A percentile compares a stretch with the other conserved stretches of the same genome.
Conservation (phyloP, 2,797 vertebrate genomes). For the Anableps anableps region DNA sequence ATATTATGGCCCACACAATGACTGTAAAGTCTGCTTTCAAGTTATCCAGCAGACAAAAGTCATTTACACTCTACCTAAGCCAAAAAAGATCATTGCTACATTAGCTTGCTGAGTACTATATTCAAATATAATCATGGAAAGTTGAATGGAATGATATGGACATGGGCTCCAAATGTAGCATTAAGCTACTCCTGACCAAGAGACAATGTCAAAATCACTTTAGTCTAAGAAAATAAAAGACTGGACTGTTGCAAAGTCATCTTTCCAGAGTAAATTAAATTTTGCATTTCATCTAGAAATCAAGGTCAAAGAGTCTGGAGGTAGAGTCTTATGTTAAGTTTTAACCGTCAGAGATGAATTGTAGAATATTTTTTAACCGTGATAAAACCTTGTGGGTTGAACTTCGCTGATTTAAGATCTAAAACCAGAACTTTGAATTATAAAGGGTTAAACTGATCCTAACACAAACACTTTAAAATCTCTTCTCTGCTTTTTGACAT, state of each 20-base stretch:
- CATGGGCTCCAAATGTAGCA: no score
- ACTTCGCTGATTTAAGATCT: background rate
- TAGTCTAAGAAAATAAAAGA: no score
- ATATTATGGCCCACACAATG: background rate
- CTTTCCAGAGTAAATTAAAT: background rate
- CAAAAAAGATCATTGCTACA: background rate
- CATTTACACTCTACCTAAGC: background rate
- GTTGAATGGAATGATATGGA: background rate
- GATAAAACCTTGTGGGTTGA: background rate
- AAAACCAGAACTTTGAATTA: background rate
- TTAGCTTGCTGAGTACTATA: background rate
- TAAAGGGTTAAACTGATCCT: background rate
- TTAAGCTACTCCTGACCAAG: no score
- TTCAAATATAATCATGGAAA: background rate
- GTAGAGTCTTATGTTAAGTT: background rate
- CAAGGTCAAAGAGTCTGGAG: background rate
- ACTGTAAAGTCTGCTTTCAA: background rate
- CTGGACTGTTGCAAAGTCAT: background rate
- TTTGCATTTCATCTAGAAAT: background rate
- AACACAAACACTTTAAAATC: background rate
- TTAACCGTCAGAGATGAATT: background rate
- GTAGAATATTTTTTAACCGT: background rate
- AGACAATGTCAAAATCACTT: no score
- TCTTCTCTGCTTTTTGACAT: background rate
- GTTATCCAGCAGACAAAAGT: background rate